Percentiles rank a stretch among this genome's conserved stretches.
Evolutionary conservation across 2,113 vertebrate species (phyloP).

Genomic region (Eubucco bourcierii): DNA sequence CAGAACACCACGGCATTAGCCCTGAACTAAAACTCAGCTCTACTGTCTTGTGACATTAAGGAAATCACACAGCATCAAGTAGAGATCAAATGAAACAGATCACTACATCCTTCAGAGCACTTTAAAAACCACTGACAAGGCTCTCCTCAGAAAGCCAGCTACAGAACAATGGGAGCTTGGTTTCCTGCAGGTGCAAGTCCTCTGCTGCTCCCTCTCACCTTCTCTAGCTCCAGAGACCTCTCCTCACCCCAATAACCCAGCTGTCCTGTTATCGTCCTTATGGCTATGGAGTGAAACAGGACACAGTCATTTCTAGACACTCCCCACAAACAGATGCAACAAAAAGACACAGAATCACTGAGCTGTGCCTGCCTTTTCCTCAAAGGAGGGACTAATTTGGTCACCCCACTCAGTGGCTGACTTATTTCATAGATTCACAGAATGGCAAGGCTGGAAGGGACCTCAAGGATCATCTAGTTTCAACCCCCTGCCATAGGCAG

Average conservation of each 20-base stretch:
- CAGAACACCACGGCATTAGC: neutral
- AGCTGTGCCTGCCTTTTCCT: neutral
- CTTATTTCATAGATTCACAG: too few relatives aligned
- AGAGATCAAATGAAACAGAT: neutral
- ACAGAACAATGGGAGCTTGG: neutral
- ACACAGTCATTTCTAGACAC: neutral
- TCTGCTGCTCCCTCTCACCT: neutral
- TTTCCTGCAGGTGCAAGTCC: neutral
- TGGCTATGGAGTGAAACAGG: neutral
- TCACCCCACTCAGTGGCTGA: neutral
- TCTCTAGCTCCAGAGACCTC: neutral
- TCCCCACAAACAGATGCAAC: neutral
- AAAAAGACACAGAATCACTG: neutral
- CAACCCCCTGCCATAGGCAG: too few relatives aligned
- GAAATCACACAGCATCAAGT: neutral
- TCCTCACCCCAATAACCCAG: neutral
- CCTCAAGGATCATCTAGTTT: too few relatives aligned
- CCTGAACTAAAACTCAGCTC: neutral
- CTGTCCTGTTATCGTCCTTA: neutral
- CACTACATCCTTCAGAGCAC: neutral
- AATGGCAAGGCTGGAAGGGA: too few relatives aligned
- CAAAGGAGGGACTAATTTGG: neutral
- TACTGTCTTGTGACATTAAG: neutral
- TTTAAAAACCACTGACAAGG: neutral
- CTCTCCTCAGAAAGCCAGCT: neutral